These are phyloP conservation scores for Callionymus lyra DNA, from an alignment of 2,113 vertebrate species.

Conservation along the genomic window DNA sequence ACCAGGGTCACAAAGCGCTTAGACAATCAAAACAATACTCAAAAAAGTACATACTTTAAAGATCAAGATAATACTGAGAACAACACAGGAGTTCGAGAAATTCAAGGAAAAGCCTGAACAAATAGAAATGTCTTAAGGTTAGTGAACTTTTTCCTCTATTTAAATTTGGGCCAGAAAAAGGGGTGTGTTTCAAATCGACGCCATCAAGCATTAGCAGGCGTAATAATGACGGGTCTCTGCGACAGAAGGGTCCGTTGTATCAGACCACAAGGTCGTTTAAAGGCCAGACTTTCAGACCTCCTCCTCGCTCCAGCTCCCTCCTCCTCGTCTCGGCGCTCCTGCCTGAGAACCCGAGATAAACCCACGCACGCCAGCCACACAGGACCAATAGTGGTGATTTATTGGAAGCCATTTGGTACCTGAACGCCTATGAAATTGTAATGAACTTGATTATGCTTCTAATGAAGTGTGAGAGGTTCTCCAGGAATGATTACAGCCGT, in stretches of 20 bases:
- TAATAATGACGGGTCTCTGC: slow-evolving; percentile 1
- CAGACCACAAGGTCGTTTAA: slow-evolving; percentile 54
- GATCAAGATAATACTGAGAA: too few species aligned
- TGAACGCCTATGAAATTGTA: slow-evolving; percentile 70
- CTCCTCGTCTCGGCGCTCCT: slow-evolving; percentile 10
- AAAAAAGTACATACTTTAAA: too few species aligned
- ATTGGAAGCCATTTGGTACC: slow-evolving; percentile 67
- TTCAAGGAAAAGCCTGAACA: too few species aligned
- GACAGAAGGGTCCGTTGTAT: slow-evolving; percentile 21
- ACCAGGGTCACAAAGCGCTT: too few species aligned
- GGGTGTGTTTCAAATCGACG: too few species aligned
- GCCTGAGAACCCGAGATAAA: slow-evolving; percentile 65
- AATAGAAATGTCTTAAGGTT: too few species aligned
- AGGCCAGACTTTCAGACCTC: slow-evolving; percentile 44
- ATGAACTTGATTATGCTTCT: slow-evolving; percentile 75
- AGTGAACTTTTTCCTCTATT: too few species aligned
- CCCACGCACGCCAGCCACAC: slow-evolving; percentile 46
- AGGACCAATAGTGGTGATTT: slow-evolving; percentile 62
- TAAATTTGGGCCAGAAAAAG: too few species aligned
- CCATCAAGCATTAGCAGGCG: neutral
- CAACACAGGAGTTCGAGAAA: too few species aligned
- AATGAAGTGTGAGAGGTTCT: slow-evolving; percentile 72
- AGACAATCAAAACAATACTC: too few species aligned
- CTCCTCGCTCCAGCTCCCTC: slow-evolving; percentile 3
- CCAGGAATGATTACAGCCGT: slow-evolving; percentile 56